Conservation (phyloP, 2,888 invertebrate genomes). For the Sipunculus nudus region DNA sequence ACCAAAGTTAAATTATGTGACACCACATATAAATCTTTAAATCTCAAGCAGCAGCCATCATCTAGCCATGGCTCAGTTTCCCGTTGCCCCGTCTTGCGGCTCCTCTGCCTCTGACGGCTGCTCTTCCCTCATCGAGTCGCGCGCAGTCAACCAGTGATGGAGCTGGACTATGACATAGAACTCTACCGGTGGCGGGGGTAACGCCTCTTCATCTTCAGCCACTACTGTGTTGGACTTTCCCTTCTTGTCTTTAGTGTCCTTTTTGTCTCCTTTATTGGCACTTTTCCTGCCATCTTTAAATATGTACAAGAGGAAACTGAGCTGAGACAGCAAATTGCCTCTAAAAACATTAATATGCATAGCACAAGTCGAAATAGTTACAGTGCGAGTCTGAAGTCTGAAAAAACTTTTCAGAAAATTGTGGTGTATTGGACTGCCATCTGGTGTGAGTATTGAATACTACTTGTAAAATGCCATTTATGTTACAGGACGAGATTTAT, state of each 20-base stretch:
- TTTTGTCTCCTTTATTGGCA: slow-evolving; percentile 39
- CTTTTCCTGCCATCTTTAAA: slow-evolving; percentile 21
- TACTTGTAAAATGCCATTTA: no score
- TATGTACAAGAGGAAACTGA: neutral
- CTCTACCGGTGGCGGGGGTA: slow-evolving; percentile 53
- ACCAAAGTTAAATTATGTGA: no score
- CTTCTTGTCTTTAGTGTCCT: slow-evolving; percentile 28
- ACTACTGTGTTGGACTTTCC: slow-evolving; percentile 9
- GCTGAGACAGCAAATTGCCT: neutral
- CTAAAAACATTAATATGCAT: no score
- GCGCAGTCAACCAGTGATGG: slow-evolving; percentile 60
- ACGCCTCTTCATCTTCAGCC: slow-evolving; percentile 35
- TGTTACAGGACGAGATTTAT: no score
- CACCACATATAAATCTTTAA: no score
- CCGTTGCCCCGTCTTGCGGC: neutral
- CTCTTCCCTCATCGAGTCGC: slow-evolving; percentile 45
- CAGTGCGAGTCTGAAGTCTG: no score
- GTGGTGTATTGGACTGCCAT: no score
- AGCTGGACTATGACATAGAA: slow-evolving; percentile 49
- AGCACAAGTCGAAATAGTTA: no score
- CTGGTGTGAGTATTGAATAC: no score
- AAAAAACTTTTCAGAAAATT: no score
- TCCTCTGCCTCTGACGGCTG: slow-evolving; percentile 8
- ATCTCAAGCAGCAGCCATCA: no score
- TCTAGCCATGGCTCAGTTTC: no score